phyloP scores from a whole-genome alignment of 2,797 vertebrate genomes.

The Phoebastria nigripes region DNA sequence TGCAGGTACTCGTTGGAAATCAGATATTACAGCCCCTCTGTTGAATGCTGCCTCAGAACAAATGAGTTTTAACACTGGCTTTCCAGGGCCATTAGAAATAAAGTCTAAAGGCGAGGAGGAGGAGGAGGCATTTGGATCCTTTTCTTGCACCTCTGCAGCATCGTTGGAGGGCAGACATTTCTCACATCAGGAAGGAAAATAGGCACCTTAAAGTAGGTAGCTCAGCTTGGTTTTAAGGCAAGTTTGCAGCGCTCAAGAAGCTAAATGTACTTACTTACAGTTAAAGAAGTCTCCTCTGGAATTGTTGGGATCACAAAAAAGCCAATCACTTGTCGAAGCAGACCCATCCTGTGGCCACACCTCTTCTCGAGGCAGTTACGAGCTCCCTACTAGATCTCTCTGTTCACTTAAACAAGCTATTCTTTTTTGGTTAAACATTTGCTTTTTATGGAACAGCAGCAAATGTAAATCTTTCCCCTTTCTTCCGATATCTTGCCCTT shows the following conservation, averaged over 20 bases:
- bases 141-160: not conserved
- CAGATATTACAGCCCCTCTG: not conserved
- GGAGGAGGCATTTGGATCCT: not conserved
- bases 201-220: not conserved
- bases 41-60: not conserved
- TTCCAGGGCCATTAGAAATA: not conserved
- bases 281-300: not conserved
- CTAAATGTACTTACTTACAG: not conserved
- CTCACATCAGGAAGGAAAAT: not conserved
- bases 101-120: not conserved
- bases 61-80: not conserved
- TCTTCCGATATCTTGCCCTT: not conserved
- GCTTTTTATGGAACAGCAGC: not conserved
- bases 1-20: not conserved
- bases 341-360: not conserved
- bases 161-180: not conserved
- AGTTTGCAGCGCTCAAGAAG: not conserved
- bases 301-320: not conserved
- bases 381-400: not conserved
- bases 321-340: not conserved
- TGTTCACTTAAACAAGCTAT: not conserved
- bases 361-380: not conserved
- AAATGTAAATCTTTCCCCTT: not conserved
- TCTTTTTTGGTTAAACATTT: not conserved
- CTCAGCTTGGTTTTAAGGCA: not conserved